A percentile compares a stretch with the other conserved stretches of the same genome.
phyloP scores from a whole-genome alignment of 1,140 invertebrate genomes.

The Pemphigus obesinymphae region DNA sequence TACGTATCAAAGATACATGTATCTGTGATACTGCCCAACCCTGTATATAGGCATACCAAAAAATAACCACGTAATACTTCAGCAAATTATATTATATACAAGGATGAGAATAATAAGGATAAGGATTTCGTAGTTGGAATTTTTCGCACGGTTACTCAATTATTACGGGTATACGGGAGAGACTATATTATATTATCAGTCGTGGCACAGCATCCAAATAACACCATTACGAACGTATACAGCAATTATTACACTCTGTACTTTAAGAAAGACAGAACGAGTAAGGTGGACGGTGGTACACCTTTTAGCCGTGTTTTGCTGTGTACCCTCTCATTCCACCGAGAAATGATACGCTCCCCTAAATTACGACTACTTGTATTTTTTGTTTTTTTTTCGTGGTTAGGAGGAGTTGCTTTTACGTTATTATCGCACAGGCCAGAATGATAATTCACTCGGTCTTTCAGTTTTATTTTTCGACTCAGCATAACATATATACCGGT shows the following conservation, averaged over 20 bases:
- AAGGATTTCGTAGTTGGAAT: not conserved
- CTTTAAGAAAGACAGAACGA: not conserved
- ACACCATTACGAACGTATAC: constrained; percentile 17
- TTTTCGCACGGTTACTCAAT: constrained; percentile 25
- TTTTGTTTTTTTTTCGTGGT: no score
- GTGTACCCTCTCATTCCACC: not conserved
- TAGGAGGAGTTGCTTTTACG: no score
- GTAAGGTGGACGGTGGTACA: not conserved
- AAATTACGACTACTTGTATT: constrained; percentile 33
- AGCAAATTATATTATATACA: not conserved
- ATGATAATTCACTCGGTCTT: not conserved
- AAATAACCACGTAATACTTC: not conserved
- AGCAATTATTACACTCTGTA: not conserved
- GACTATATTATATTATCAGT: not conserved
- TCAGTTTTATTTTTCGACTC: not conserved
- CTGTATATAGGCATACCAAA: no score
- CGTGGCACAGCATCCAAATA: constrained; percentile 23
- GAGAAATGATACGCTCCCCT: constrained; percentile 6
- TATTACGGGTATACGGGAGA: not conserved
- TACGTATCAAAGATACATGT: no score
- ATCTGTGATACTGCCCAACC: no score
- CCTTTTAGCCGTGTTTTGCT: constrained; percentile 5
- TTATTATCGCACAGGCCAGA: not conserved
- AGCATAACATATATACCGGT: no score
- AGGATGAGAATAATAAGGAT: no score